A percentile compares a stretch with the other conserved stretches of the same genome.
These are phyloP conservation scores for Lontra canadensis DNA, from an alignment of 2,113 vertebrate species.

Conservation along the genomic window DNA sequence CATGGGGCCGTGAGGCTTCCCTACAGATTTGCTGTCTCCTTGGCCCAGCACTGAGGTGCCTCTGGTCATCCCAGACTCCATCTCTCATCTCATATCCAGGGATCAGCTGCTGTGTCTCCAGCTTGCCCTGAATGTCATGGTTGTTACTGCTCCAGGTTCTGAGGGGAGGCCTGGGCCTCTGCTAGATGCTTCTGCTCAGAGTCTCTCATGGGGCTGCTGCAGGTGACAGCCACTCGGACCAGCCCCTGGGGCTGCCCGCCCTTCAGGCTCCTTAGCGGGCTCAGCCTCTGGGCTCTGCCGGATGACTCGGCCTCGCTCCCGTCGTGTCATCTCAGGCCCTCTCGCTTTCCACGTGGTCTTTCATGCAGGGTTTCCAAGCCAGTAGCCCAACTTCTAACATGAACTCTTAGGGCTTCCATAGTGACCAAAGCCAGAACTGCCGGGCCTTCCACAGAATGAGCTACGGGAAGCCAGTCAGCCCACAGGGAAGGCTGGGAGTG, in stretches of 20 bases:
- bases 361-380: neutral
- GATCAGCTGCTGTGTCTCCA: neutral
- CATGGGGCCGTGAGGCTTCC: rapidly evolving
- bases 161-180: too few species aligned
- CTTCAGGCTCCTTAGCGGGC: neutral
- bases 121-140: neutral
- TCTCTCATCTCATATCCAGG: neutral
- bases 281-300: neutral
- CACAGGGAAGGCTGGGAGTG: neutral
- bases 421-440: neutral
- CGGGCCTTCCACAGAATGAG: neutral
- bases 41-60: too few species aligned
- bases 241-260: neutral
- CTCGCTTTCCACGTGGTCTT: neutral
- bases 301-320: neutral
- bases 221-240: rapidly evolving
- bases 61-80: neutral
- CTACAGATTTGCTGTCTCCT: neutral
- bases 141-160: neutral
- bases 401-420: neutral
- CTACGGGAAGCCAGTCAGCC: neutral
- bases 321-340: neutral
- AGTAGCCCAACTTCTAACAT: neutral
- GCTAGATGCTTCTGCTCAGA: neutral
- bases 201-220: neutral